Evolutionary conservation across 2,797 vertebrate species (phyloP).

Genomic region (Epinephelus malabaricus): DNA sequence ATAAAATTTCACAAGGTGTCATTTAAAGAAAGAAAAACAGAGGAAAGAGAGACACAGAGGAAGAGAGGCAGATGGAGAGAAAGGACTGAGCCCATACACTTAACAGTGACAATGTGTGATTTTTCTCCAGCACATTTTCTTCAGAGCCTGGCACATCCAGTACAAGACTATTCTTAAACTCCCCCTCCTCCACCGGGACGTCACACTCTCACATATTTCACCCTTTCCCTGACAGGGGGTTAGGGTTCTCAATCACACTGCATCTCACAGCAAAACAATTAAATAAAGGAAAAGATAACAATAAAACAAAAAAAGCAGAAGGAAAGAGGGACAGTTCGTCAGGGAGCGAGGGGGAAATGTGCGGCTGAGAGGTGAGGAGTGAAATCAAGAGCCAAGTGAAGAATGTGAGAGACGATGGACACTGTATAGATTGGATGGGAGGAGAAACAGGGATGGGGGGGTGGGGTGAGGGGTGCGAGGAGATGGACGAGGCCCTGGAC

Average conservation of each 20-base stretch:
- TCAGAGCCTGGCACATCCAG: constrained; percentile 54
- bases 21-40: constrained; percentile 16
- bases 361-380: constrained; percentile 35
- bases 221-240: constrained; percentile 41
- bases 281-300: constrained; percentile 7
- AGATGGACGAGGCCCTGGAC: constrained; percentile 66
- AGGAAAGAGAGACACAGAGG: constrained; percentile 11
- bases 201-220: constrained; percentile 57
- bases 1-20: constrained; percentile 50
- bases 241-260: constrained; percentile 62
- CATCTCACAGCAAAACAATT: constrained; percentile 23
- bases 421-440: constrained; percentile 35
- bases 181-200: constrained; percentile 50
- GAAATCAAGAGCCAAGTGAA: constrained; percentile 46
- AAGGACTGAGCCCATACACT: constrained; percentile 25
- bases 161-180: constrained; percentile 64
- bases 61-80: neutral
- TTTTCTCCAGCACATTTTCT: constrained; percentile 48
- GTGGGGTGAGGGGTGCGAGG: neutral
- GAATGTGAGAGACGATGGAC: constrained; percentile 40
- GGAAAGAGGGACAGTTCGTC: constrained; percentile 14
- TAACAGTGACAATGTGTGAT: constrained; percentile 44
- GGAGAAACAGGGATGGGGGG: neutral
- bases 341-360: constrained; percentile 18
- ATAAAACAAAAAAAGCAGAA: neutral